A percentile compares a stretch with the other conserved stretches of the same genome.
These are phyloP conservation scores for Caenorhabditis doughertyi DNA, from an alignment of 2,888 invertebrate genomes.

Conservation along the genomic window DNA sequence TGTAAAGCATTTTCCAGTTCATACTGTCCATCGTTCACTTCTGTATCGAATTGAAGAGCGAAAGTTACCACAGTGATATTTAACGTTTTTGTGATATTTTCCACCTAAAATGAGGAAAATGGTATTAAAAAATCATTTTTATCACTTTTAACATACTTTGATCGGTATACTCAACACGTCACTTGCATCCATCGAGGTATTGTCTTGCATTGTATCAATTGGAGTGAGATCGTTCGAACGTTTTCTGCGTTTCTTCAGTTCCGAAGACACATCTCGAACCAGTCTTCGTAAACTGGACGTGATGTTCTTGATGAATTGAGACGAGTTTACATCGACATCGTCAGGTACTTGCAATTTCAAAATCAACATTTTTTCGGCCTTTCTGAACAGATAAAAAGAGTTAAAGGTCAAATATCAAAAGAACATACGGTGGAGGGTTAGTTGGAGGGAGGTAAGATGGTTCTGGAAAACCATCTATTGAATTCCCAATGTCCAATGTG, in stretches of 20 bases:
- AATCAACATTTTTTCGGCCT: slow-evolving; percentile 39
- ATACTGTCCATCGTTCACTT: slow-evolving; percentile 13
- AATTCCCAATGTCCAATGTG: slow-evolving; percentile 17
- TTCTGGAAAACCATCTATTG: slow-evolving; percentile 8
- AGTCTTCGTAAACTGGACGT: slow-evolving; percentile 46
- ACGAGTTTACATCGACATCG: slow-evolving; percentile 39
- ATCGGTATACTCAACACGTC: slow-evolving; percentile 17
- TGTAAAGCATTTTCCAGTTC: slow-evolving; percentile 51
- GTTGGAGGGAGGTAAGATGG: slow-evolving; percentile 22
- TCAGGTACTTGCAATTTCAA: slow-evolving; percentile 57
- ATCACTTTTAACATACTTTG: background rate
- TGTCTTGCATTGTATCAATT: slow-evolving; percentile 5
- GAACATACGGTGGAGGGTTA: background rate
- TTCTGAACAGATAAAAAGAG: slow-evolving; percentile 6
- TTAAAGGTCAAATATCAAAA: background rate
- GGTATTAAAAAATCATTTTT: background rate
- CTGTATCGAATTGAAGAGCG: slow-evolving; percentile 22
- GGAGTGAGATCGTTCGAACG: slow-evolving; percentile 9
- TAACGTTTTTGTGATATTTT: slow-evolving; percentile 33
- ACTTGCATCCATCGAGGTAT: background rate
- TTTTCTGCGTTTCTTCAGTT: slow-evolving; percentile 31
- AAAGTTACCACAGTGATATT: slow-evolving; percentile 45
- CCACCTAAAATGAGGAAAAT: slow-evolving; percentile 18
- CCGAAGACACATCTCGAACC: slow-evolving; percentile 30
- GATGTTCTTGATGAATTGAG: slow-evolving; percentile 49